Conservation (phyloP, 2,888 invertebrate species). For the Branchipolynoe longqiensis region DNA sequence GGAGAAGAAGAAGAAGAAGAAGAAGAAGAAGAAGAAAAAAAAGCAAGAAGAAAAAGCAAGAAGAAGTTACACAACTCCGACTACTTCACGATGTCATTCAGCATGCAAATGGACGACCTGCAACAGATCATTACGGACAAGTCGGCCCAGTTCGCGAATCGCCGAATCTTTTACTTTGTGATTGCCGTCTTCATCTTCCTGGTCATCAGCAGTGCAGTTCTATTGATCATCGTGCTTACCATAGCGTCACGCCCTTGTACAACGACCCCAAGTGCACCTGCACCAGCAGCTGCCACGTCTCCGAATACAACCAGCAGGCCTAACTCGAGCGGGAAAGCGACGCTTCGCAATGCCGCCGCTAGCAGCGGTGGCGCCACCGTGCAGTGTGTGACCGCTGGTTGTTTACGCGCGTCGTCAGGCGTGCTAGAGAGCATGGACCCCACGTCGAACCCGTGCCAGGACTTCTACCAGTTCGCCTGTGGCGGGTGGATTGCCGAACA, state of each 20-base stretch:
- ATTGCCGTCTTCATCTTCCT: slow-evolving; percentile 33
- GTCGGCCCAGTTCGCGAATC: slow-evolving; percentile 47
- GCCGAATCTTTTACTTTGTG: slow-evolving; percentile 45
- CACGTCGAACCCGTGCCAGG: slow-evolving; percentile 81
- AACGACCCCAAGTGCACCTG: neutral
- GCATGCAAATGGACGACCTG: slow-evolving; percentile 58
- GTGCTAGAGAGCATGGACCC: slow-evolving; percentile 63
- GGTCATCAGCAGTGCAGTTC: neutral
- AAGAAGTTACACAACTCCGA: too few relatives aligned
- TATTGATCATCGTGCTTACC: slow-evolving; percentile 5
- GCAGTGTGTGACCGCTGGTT: slow-evolving; percentile 57
- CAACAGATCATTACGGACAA: slow-evolving; percentile 60
- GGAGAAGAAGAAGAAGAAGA: too few relatives aligned
- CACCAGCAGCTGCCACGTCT: neutral
- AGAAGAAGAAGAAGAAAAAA: too few relatives aligned
- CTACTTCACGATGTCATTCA: slow-evolving; percentile 13
- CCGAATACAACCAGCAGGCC: neutral
- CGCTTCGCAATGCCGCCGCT: too few relatives aligned
- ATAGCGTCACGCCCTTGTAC: slow-evolving; percentile 12
- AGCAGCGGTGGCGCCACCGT: neutral
- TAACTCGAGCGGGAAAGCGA: neutral
- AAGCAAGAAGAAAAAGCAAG: too few relatives aligned
- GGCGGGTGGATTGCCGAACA: slow-evolving; percentile 83
- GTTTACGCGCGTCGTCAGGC: slow-evolving; percentile 58
- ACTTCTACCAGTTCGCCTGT: slow-evolving; percentile 84